Conservation (phyloP, 2,113 vertebrate genomes). For the Eleginops maclovinus region DNA sequence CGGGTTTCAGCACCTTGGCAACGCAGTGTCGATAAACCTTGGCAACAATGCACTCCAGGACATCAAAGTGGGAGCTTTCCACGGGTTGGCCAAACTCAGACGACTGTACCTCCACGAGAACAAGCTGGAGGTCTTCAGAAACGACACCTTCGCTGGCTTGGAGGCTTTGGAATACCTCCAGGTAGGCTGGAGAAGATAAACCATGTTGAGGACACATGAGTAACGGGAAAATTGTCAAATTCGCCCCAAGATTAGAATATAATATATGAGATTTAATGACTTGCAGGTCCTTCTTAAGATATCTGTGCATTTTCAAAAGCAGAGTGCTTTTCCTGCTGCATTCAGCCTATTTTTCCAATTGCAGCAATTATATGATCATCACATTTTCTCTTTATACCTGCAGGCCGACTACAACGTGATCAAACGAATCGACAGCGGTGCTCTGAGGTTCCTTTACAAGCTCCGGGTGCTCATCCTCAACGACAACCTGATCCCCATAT, state of each 20-base stretch:
- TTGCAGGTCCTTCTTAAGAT: slow-evolving; percentile 24
- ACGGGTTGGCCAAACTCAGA: slow-evolving; percentile 92
- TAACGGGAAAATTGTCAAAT: slow-evolving; percentile 50
- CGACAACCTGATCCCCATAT: slow-evolving; percentile 96
- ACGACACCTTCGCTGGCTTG: slow-evolving; percentile 96
- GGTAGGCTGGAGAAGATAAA: slow-evolving; percentile 82
- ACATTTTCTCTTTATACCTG: slow-evolving; percentile 77
- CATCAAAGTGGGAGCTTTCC: slow-evolving; percentile 96
- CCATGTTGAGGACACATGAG: slow-evolving; percentile 22
- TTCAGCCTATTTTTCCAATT: slow-evolving; percentile 39
- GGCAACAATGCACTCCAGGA: slow-evolving; percentile 99
- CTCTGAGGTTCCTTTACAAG: slow-evolving; percentile 95
- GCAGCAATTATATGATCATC: slow-evolving; percentile 47
- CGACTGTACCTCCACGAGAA: slow-evolving; percentile 98
- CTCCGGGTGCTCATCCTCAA: slow-evolving; percentile 97
- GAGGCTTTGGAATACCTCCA: slow-evolving; percentile 99
- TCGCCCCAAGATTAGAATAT: slow-evolving; percentile 20
- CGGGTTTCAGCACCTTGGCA: slow-evolving; percentile 97
- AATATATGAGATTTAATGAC: slow-evolving; percentile 23
- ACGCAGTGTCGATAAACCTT: slow-evolving; percentile 97
- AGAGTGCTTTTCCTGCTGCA: slow-evolving; percentile 22
- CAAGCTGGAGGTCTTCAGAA: slow-evolving; percentile 97
- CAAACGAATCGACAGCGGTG: slow-evolving; percentile 96
- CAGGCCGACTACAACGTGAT: slow-evolving; percentile 99
- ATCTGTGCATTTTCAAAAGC: slow-evolving; percentile 9